Evolutionary conservation across 2,797 vertebrate species (phyloP).

Genomic region (Xenops minutus): DNA sequence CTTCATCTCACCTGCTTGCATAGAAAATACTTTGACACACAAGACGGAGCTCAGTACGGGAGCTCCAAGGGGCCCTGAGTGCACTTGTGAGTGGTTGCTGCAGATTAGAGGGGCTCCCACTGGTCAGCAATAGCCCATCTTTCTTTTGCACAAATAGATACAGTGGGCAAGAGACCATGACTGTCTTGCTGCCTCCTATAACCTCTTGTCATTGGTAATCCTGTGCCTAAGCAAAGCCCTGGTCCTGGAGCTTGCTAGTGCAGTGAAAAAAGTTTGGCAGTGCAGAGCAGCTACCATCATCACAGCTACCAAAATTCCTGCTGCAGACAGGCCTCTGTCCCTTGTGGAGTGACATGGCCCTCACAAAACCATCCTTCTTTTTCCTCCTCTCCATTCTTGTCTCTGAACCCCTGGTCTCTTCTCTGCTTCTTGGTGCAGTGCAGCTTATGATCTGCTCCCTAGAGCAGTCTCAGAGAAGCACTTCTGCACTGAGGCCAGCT

Average conservation of each 20-base stretch:
- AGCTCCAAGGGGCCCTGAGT: not conserved
- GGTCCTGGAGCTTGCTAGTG: not conserved
- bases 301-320: not conserved
- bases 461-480: not conserved
- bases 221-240: not conserved
- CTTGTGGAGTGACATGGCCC: not conserved
- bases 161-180: not conserved
- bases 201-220: not conserved
- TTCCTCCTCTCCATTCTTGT: not conserved
- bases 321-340: not conserved
- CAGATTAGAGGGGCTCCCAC: not conserved
- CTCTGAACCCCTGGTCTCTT: not conserved
- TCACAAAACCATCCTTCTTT: not conserved
- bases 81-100: fast-evolving
- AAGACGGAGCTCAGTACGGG: not conserved
- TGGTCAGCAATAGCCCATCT: not conserved
- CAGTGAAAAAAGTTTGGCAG: not conserved
- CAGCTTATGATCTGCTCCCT: not conserved
- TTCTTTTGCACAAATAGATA: not conserved
- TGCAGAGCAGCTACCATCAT: not conserved
- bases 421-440: not conserved
- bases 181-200: not conserved
- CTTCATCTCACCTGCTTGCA: not conserved
- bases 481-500: fast-evolving
- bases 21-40: not conserved